phyloP scores from a whole-genome alignment of 2,113 vertebrate genomes.

The Neogale vison region DNA sequence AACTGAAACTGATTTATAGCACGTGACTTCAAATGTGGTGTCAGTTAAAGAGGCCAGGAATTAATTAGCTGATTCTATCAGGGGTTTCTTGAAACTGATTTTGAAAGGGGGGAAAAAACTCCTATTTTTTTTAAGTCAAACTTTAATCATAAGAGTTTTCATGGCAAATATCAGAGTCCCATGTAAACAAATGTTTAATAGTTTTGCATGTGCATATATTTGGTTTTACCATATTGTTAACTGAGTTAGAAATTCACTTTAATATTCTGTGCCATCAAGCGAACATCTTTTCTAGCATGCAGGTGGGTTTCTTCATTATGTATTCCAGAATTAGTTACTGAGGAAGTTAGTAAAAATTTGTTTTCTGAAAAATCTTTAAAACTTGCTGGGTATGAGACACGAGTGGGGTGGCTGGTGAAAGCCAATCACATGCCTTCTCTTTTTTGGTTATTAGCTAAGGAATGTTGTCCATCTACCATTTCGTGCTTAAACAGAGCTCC shows the following conservation, averaged over 20 bases:
- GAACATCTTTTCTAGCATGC: not conserved
- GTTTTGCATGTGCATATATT: slow-evolving; percentile 39
- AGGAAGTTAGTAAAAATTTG: not conserved
- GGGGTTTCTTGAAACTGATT: slow-evolving; percentile 86
- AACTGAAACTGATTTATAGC: slow-evolving; percentile 88
- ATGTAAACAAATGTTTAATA: slow-evolving; percentile 55
- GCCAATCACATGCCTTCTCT: not conserved
- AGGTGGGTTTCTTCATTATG: not conserved
- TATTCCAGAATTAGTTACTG: not conserved
- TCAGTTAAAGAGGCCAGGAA: slow-evolving; percentile 86
- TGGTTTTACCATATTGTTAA: not conserved
- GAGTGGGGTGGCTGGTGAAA: not conserved
- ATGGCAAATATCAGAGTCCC: slow-evolving; percentile 74
- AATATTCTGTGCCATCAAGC: not conserved
- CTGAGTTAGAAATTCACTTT: slow-evolving; percentile 11
- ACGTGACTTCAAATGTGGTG: slow-evolving; percentile 83
- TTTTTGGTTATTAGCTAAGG: not conserved
- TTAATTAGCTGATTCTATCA: slow-evolving; percentile 87
- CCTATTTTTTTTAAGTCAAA: slow-evolving; percentile 79
- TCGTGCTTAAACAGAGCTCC: not conserved
- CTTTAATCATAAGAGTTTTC: slow-evolving; percentile 82
- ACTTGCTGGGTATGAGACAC: not conserved
- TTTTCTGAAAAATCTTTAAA: slow-evolving; percentile 23
- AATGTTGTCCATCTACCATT: not conserved
- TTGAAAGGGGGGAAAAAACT: slow-evolving; percentile 72